Conservation (phyloP, 2,888 invertebrate species). For the Archips xylosteana region DNA sequence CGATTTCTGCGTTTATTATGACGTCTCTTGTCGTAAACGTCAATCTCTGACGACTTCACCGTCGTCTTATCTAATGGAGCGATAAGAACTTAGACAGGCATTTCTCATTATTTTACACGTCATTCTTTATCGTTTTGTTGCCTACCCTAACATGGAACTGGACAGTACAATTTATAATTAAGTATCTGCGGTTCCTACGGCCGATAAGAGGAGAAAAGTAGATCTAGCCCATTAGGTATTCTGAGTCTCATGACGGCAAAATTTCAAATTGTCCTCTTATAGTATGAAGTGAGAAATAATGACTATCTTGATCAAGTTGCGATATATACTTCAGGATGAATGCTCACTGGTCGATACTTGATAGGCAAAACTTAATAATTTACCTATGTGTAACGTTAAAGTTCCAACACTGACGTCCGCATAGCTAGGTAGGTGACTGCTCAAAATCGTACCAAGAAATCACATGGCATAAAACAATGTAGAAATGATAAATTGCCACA, state of each 20-base stretch:
- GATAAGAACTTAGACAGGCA: background rate
- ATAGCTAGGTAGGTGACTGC: background rate
- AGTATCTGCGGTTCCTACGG: background rate
- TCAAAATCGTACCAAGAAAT: background rate
- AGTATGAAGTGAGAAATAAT: too few relatives aligned
- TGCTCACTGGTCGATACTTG: background rate
- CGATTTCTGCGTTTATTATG: background rate
- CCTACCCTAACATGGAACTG: background rate
- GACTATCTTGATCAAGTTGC: too few relatives aligned
- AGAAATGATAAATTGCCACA: constrained; percentile 54
- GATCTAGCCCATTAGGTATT: too few relatives aligned
- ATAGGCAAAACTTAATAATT: too few relatives aligned
- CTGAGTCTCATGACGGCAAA: too few relatives aligned
- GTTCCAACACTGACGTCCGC: too few relatives aligned
- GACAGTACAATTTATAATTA: background rate
- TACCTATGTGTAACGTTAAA: too few relatives aligned
- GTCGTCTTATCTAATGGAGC: background rate
- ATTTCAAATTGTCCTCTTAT: too few relatives aligned
- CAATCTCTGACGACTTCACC: background rate
- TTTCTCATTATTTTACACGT: background rate
- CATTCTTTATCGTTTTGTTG: constrained; percentile 6
- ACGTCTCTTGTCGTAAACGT: background rate
- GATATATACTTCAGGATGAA: too few relatives aligned
- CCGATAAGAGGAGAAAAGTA: too few relatives aligned
- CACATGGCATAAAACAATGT: background rate